Evolutionary conservation across 2,888 invertebrate genomes (phyloP), one percentile per base, ranked within the genome.

Genomic region (Automeris io): DNA sequence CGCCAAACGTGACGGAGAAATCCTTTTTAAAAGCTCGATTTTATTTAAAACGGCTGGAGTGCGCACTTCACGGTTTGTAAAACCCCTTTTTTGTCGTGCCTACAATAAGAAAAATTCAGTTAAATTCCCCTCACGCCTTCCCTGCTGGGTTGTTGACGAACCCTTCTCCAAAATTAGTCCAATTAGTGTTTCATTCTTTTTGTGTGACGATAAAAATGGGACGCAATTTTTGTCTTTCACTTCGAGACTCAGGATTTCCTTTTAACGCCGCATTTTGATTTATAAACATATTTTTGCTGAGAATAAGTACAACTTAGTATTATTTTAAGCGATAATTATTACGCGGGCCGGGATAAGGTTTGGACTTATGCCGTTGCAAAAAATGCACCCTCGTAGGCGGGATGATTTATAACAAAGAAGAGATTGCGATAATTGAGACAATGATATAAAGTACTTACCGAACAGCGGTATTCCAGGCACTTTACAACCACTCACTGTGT

Each of bases 91-190:
- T 29, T 29, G 13, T 6, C 6, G 4, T 37, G 32, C 23, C 32
- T 35, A 35, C 24, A 48, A 44, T 35, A 43, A 43, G 50, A 57
- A 53, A 54, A 45, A 42, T 35, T 24, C 34, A 26, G 38, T 39
- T 25, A 23, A 42, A 56, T 56, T 56, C 51, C 8, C 8, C 33
- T 49, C 57, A 57, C 54, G 57, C 52, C 42, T 19, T 35, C 32
- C 38, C 11, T 24, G 40, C 39, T 43, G 40, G 46, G 50, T 37
- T 50, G 52, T 23, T 29, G 32, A 36, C 44, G 42, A 37, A 32
- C 37, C 37, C 29, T 45, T 44, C 37, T 36, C 45, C 42, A 13
- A 48, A 43, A 56, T 54, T 50, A 49, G 42, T 42, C 38, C 45
- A 56, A 49, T 54, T 52, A 44, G 45, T 43, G 38, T 36, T 40